Evolutionary conservation across 2,797 vertebrate species (phyloP).

Genomic region (Chelidonichthys spinosus): DNA sequence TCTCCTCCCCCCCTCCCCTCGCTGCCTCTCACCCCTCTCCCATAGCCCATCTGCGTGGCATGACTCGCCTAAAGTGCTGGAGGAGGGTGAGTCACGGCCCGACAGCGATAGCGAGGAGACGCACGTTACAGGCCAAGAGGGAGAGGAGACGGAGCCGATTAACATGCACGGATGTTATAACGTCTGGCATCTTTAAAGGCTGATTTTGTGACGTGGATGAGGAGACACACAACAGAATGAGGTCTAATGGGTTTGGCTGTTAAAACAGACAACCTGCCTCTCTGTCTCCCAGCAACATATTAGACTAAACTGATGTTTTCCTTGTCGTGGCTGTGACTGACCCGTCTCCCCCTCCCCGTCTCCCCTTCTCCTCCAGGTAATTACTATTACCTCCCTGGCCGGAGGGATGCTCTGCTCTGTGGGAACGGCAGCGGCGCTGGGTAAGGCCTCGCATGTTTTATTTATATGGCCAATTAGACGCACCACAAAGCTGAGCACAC

Average conservation of each 20-base stretch:
- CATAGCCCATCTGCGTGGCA: constrained; percentile 66
- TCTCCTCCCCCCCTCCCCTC: constrained; percentile 37
- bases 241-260: constrained; percentile 28
- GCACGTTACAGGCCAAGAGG: constrained; percentile 40
- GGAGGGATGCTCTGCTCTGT: constrained; percentile 94
- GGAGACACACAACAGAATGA: background rate
- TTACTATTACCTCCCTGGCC: constrained; percentile 92
- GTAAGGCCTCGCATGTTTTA: constrained; percentile 84
- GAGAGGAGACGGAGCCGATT: background rate
- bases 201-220: background rate
- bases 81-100: constrained; percentile 67
- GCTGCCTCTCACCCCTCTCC: constrained; percentile 50
- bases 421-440: constrained; percentile 95
- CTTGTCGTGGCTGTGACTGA: constrained; percentile 19
- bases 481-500: constrained; percentile 44
- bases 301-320: background rate
- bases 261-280: constrained; percentile 16
- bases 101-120: constrained; percentile 44
- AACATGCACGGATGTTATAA: background rate
- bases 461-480: constrained; percentile 69
- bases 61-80: constrained; percentile 45
- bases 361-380: constrained; percentile 83
- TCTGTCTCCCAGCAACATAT: background rate
- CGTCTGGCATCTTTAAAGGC: background rate
- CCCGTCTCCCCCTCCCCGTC: constrained; percentile 36